These are phyloP conservation scores for Odontocolon sp. DNA, from an alignment of 2,888 invertebrate genomes.

Conservation along the genomic window DNA sequence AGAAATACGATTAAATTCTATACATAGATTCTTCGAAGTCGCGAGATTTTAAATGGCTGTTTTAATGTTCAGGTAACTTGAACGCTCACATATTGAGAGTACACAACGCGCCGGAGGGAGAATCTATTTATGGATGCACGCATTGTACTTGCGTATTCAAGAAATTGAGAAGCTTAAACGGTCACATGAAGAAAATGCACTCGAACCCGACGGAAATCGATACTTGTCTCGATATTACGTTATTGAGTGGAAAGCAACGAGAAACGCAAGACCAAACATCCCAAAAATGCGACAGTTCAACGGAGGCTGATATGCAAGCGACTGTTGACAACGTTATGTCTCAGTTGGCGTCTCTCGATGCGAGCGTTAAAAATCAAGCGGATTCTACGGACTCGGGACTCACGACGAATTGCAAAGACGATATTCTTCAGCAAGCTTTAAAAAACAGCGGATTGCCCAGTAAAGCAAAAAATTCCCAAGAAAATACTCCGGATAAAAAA, in stretches of 20 bases:
- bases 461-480: constrained; percentile 65
- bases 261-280: constrained; percentile 10
- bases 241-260: background rate
- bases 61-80: constrained; percentile 81
- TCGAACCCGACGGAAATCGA: constrained; percentile 69
- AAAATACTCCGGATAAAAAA: constrained; percentile 54
- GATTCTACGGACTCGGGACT: constrained; percentile 56
- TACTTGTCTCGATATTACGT: background rate
- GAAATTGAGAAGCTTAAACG: constrained; percentile 85
- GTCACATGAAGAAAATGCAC: constrained; percentile 86
- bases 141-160: constrained; percentile 87
- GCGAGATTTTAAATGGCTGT: background rate
- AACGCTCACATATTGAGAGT: constrained; percentile 84
- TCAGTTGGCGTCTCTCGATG: constrained; percentile 71
- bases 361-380: constrained; percentile 61
- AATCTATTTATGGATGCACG: constrained; percentile 84
- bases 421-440: constrained; percentile 83
- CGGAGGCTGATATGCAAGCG: constrained; percentile 72
- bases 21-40: constrained; percentile 26
- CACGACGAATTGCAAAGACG: constrained; percentile 66
- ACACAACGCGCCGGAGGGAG: constrained; percentile 84
- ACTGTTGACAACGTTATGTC: constrained; percentile 75
- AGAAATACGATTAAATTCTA: too few species aligned
- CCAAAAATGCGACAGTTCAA: constrained; percentile 63
- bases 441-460: constrained; percentile 75